These are phyloP conservation scores for Halcyon malimbica DNA, from an alignment of 2,113 vertebrate species.

Conservation along the genomic window DNA sequence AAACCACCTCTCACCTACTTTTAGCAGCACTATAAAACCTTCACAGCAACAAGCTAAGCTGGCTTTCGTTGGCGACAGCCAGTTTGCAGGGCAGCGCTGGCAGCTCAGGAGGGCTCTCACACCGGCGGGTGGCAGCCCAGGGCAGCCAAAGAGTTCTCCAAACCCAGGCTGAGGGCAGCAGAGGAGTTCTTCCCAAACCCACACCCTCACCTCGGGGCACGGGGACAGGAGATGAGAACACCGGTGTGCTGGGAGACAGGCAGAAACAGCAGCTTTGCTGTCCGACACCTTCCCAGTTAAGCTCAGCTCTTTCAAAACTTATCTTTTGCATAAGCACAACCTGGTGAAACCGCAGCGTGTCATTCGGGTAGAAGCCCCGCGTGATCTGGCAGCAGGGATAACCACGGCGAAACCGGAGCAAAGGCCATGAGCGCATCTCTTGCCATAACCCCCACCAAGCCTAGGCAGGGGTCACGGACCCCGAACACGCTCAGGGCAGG, in stretches of 20 bases:
- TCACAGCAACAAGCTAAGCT: not conserved
- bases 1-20: not conserved
- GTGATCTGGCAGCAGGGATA: not conserved
- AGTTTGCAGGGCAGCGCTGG: not conserved
- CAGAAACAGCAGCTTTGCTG: not conserved
- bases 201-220: not conserved
- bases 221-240: not conserved
- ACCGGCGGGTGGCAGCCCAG: not conserved
- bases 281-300: not conserved
- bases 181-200: not conserved
- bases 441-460: not conserved
- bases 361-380: not conserved
- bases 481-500: not conserved
- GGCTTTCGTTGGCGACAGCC: not conserved
- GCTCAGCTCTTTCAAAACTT: not conserved
- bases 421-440: not conserved
- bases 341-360: not conserved
- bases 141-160: not conserved
- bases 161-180: too few species aligned
- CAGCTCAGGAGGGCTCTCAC: not conserved
- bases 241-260: not conserved
- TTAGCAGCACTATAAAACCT: not conserved
- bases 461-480: rapidly evolving
- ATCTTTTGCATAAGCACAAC: not conserved
- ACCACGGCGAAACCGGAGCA: not conserved